phyloP scores from a whole-genome alignment of 2,113 vertebrate genomes.

The Mesitornis unicolor region DNA sequence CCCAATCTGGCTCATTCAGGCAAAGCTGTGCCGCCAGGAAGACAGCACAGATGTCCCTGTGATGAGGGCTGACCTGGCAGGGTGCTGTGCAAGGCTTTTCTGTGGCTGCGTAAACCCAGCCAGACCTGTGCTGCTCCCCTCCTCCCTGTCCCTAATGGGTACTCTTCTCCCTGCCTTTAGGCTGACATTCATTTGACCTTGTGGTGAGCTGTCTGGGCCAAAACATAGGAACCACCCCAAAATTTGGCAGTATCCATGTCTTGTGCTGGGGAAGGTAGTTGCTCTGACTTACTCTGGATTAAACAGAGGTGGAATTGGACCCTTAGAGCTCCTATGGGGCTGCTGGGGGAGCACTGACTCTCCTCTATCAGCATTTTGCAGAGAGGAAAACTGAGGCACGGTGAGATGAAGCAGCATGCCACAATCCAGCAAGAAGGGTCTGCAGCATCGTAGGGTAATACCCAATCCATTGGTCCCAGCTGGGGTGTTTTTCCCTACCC shows the following conservation, averaged over 20 bases:
- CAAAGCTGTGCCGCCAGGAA: slow-evolving; percentile 48
- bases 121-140: not conserved
- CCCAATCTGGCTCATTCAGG: slow-evolving; percentile 57
- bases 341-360: not conserved
- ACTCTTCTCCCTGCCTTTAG: not conserved
- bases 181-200: slow-evolving; percentile 11
- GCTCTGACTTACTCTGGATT: not conserved
- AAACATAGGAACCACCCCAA: not conserved
- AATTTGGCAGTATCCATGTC: not conserved
- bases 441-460: not conserved
- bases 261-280: not conserved
- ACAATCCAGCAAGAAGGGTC: not conserved
- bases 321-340: not conserved
- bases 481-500: too few species aligned
- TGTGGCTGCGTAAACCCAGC: not conserved
- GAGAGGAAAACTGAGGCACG: not conserved
- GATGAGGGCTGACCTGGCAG: slow-evolving; percentile 7
- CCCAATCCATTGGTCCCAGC: not conserved
- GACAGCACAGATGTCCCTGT: slow-evolving; percentile 57
- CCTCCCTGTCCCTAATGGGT: not conserved
- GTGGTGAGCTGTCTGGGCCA: not conserved
- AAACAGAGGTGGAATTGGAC: not conserved
- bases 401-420: not conserved
- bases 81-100: slow-evolving; percentile 22
- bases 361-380: fast-evolving